Evolutionary conservation across 2,888 invertebrate species (phyloP), one percentile per base, ranked within the genome.

Genomic region (Clepsis dumicolana): DNA sequence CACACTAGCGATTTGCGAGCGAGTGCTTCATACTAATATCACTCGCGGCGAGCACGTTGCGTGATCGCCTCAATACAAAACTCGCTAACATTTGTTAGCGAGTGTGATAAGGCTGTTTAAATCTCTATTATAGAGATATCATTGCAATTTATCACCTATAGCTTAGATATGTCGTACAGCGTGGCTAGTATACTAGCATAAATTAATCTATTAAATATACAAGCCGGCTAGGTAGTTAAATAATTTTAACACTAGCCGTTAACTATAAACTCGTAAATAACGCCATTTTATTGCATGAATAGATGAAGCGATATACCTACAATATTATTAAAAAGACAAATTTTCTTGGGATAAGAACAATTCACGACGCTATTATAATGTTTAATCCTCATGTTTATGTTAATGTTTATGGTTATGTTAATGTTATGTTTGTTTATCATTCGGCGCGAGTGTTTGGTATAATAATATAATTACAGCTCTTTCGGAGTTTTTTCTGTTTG

Each of bases 381-480:
- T 48, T 21, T 21, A 48, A 48, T 48, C 48, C 48, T 48, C 21
- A 48, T 48, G 48, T 48, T 48, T 48, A 48, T 48, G 41, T 44
- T 4, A 44, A 44, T 18, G 21, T 18, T 48, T 21, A 48, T 48
- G 48, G 21, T 48, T 48, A 48, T 48, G 48, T 48, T 48, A 48
- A 48, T 48, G 21, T 48, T 48, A 48, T 48, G 48, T 48, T 48
- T 48, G 48, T 48, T 48, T 48, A 48, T 10, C 48, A 21, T 48
- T 21, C 48, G 48, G 48, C 21, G 48, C 48, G 21, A 21, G 21
- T 48, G 12, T 48, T 21, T 18, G 21, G 48, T 48, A 48, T 48
- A 48, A 48, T 48, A 21, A 12, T 21, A 48, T 48, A 48, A 48
- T 48, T 48, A 48, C 48, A 21, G 21, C 18, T 21, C 21, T 48